These are phyloP conservation scores for Hirudo medicinalis DNA, from an alignment of 1,140 invertebrate genomes.

Conservation along the genomic window DNA sequence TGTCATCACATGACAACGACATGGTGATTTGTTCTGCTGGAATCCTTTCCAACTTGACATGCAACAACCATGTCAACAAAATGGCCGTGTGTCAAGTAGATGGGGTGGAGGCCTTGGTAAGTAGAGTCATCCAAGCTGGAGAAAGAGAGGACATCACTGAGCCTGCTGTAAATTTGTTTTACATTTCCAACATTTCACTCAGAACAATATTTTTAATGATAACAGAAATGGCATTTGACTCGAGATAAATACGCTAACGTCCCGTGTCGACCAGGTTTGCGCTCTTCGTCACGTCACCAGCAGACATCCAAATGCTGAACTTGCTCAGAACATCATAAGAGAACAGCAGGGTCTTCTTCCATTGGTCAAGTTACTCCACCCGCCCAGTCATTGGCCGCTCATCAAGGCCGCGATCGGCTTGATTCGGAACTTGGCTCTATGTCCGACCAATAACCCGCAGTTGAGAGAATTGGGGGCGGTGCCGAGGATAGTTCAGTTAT, in stretches of 20 bases:
- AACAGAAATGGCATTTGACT: no score
- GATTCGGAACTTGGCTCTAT: constrained; percentile 88
- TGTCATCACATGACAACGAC: constrained; percentile 74
- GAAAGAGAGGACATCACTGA: constrained; percentile 96
- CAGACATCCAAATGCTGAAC: constrained; percentile 81
- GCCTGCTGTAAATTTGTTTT: constrained; percentile 55
- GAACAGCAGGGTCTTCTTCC: constrained; percentile 81
- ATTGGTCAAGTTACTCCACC: constrained; percentile 77
- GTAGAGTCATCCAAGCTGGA: constrained; percentile 81
- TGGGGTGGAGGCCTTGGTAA: constrained; percentile 84
- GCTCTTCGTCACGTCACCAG: constrained; percentile 88
- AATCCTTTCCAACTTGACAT: constrained; percentile 93
- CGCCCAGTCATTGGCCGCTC: constrained; percentile 40
- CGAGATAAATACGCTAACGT: constrained; percentile 70
- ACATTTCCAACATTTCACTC: background rate
- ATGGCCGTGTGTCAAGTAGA: constrained; percentile 77
- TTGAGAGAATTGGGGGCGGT: constrained; percentile 85
- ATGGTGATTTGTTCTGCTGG: constrained; percentile 88
- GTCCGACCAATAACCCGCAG: constrained; percentile 83
- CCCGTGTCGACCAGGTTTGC: constrained; percentile 69
- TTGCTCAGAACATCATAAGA: constrained; percentile 89
- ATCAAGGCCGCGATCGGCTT: constrained; percentile 76
- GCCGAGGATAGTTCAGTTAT: constrained; percentile 73
- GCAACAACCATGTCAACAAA: constrained; percentile 97
- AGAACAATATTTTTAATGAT: background rate